These are phyloP conservation scores for Kobus ellipsiprymnus DNA, from an alignment of 2,113 vertebrate genomes.

Conservation along the genomic window DNA sequence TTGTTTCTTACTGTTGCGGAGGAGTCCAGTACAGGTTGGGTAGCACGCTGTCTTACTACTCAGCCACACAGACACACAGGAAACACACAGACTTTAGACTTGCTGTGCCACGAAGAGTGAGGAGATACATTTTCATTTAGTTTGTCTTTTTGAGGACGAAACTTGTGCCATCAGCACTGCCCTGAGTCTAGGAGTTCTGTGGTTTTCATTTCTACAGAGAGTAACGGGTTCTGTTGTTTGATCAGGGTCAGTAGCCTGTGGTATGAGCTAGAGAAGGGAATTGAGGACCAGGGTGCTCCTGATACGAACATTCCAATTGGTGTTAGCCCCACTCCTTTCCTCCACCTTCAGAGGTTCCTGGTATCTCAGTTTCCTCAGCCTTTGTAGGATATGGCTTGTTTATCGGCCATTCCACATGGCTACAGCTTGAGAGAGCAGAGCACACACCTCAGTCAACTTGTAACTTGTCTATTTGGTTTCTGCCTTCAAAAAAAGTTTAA, in stretches of 20 bases:
- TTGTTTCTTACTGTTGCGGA: neutral
- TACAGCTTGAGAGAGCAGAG: neutral
- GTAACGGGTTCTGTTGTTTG: neutral
- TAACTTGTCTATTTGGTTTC: neutral
- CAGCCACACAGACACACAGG: neutral
- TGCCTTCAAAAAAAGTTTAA: neutral
- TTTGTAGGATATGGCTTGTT: neutral
- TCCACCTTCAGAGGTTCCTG: neutral
- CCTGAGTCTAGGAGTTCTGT: neutral
- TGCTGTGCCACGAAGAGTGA: neutral
- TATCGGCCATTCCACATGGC: neutral
- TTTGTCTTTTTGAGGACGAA: neutral
- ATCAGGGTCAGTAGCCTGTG: neutral
- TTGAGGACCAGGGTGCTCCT: neutral
- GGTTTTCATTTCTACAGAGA: neutral
- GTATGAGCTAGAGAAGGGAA: neutral
- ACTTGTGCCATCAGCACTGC: neutral
- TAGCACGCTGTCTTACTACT: neutral
- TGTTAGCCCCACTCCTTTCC: neutral
- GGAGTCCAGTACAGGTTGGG: neutral
- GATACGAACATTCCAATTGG: neutral
- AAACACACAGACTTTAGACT: neutral
- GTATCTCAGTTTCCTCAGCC: neutral
- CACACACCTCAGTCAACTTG: neutral
- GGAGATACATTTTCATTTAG: neutral